Evolutionary conservation across 2,888 invertebrate genomes (phyloP), one percentile per base, ranked within the genome.

Genomic region (Philonicus albiceps): DNA sequence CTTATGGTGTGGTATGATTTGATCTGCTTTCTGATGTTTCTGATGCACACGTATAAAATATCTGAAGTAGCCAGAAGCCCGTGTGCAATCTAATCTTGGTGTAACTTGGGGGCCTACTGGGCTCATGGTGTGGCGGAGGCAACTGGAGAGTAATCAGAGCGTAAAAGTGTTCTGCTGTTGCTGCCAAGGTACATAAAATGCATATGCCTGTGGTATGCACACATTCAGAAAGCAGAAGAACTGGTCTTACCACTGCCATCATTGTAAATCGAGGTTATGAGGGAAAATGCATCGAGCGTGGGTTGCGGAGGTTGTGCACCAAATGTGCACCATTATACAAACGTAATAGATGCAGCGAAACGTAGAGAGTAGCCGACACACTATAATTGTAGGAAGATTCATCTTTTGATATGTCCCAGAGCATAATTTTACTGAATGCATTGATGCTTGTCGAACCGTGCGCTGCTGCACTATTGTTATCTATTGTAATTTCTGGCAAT

Each of bases 161-260:
- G 31, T 78, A 78, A 78, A 78, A 49, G 53, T 49, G 49, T 5
- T n/a, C 22, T 27, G 19, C 27, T 53, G 64, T 64, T 64, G 22
- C 64, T 22, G 64, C 64, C 27, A 22, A 64, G 64, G 64, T 64
- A 2, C 11, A 64, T 22, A 64, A 49, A 49, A 43, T n/a, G 78
- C 78, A 3, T 49, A 4, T 49, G 49, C 49, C 19, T 49, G 40
- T n/a, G 40, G 22, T 31, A 7, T 78, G 78, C 78, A 78, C 43
- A 78, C 49, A 49, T 78, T 49, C 78, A 78, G 49, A 78, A 78
- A 78, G 78, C 78, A 78, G 78, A 78, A 78, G 78, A 78, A 78
- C 78, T 78, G 78, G 78, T 78, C 49, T 78, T 22, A 49, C 78
- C 49, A 78, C 78, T 78, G 49, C 27, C 78, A 49, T 78, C 49